Evolutionary conservation across 2,888 invertebrate species (phyloP), one percentile per base, ranked within the genome.

Genomic region (Carcina quercana): DNA sequence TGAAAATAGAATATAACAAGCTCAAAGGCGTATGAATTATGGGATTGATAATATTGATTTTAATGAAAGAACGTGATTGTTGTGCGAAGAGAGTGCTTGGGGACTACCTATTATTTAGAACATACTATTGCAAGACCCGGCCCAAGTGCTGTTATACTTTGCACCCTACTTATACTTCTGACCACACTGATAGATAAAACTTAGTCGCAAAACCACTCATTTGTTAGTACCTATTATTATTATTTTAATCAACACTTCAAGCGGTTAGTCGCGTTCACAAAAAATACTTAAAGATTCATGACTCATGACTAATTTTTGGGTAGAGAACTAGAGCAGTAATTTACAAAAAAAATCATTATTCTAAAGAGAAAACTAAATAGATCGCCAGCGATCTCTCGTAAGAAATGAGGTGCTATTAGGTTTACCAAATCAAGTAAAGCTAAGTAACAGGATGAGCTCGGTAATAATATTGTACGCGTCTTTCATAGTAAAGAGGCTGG

Each of bases 381-480:
- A 79, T 83, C 82, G 82, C 83, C 83, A 74, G 83, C 83, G 79
- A 83, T 63, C 82, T 66, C 61, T 59, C 40, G 57, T 57, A 68
- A 65, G 66, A 75, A 70, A 79, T 78, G 78, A 79, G 79, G 78
- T 78, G 82, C 72, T 66, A 62, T 60, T 48, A 69, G 70, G 72
- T 70, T 59, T 62, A 70, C 63, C 64, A 68, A 76, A 72, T 54
- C 54, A 71, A 65, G 58, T 73, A 71, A 75, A 74, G 70, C 74
- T 69, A 67, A 59, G 43, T 59, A 66, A 69, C 59, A 68, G 61
- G 63, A 65, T 66, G 63, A 62, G 57, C 50, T 59, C 55, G 59
- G 59, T 58, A 48, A 47, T n/a, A n/a, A n/a, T n/a, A n/a, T n/a
- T n/a, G n/a, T n/a, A n/a, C 51, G 64, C 65, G 67, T 65, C 65